phyloP scores from a whole-genome alignment of 2,113 vertebrate species.

The Neodontobutis hainanensis region DNA sequence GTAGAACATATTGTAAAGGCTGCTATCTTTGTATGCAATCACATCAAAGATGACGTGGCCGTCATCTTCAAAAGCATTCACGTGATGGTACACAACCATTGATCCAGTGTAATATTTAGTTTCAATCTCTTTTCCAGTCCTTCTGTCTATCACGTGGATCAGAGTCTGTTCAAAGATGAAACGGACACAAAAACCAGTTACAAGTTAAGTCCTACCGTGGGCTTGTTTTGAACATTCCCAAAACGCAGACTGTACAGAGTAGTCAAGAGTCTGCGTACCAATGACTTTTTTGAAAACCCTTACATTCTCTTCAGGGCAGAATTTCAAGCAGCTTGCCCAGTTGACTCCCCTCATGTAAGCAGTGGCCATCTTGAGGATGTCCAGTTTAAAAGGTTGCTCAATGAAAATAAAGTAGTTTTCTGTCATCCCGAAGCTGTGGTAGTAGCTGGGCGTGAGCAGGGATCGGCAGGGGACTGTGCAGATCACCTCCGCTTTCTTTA shows the following conservation, averaged over 20 bases:
- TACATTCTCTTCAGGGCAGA: constrained; percentile 87
- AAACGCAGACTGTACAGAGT: neutral
- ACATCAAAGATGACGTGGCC: constrained; percentile 88
- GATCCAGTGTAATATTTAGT: constrained; percentile 83
- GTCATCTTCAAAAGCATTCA: constrained; percentile 91
- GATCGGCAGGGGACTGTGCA: constrained; percentile 85
- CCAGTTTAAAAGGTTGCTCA: constrained; percentile 91
- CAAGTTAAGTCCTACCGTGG: neutral
- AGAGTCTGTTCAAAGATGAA: constrained; percentile 79
- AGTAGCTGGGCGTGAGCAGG: constrained; percentile 90
- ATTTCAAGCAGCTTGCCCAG: constrained; percentile 92
- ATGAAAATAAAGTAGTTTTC: constrained; percentile 91
- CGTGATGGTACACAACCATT: constrained; percentile 88
- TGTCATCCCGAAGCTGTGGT: constrained; percentile 93
- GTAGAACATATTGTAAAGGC: constrained; percentile 92
- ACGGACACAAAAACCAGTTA: neutral
- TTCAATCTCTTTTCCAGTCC: constrained; percentile 81
- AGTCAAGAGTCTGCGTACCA: neutral
- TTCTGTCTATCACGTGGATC: constrained; percentile 90
- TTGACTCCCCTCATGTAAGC: constrained; percentile 88
- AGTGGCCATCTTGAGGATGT: constrained; percentile 91
- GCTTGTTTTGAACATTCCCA: neutral
- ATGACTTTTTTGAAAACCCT: constrained; percentile 1
- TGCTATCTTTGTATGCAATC: constrained; percentile 84
- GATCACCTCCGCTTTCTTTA: constrained; percentile 84